Evolutionary conservation across 2,113 vertebrate species (phyloP).

Genomic region (Cheilinus undulatus): DNA sequence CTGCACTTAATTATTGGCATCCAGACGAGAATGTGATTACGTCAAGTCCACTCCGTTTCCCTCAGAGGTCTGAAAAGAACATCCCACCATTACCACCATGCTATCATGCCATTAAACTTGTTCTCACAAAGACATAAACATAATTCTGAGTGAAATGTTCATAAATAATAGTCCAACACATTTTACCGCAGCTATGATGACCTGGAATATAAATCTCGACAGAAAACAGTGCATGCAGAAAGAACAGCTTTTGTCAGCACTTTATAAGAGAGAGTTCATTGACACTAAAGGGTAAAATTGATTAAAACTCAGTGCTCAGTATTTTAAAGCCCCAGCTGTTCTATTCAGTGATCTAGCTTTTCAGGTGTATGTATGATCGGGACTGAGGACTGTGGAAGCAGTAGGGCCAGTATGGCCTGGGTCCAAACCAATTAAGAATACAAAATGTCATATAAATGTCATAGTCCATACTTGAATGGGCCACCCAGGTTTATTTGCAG

Average conservation of each 20-base stretch:
- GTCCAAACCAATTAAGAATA: too few relatives aligned
- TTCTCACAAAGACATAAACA: slow-evolving; percentile 1
- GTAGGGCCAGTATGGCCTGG: too few relatives aligned
- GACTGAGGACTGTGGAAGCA: too few relatives aligned
- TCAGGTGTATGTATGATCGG: slow-evolving; percentile 3
- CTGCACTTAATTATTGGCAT: slow-evolving; percentile 17
- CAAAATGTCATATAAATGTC: too few relatives aligned
- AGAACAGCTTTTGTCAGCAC: background rate
- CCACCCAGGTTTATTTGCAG: too few relatives aligned
- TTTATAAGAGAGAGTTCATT: slow-evolving; percentile 3
- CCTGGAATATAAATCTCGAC: slow-evolving; percentile 3
- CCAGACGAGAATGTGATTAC: background rate
- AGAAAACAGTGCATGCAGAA: background rate
- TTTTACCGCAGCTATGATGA: background rate
- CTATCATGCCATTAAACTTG: background rate
- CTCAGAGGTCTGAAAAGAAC: background rate
- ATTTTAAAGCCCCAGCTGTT: slow-evolving; percentile 23
- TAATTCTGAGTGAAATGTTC: slow-evolving; percentile 11
- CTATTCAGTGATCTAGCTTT: slow-evolving; percentile 2
- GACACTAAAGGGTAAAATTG: background rate
- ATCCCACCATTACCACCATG: background rate
- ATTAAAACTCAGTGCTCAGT: slow-evolving; percentile 7
- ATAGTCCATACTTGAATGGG: too few relatives aligned
- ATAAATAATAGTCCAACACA: background rate
- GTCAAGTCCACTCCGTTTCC: slow-evolving; percentile 1